These are phyloP conservation scores for Latrodectus elegans DNA, from an alignment of 2,888 invertebrate species.

Conservation along the genomic window DNA sequence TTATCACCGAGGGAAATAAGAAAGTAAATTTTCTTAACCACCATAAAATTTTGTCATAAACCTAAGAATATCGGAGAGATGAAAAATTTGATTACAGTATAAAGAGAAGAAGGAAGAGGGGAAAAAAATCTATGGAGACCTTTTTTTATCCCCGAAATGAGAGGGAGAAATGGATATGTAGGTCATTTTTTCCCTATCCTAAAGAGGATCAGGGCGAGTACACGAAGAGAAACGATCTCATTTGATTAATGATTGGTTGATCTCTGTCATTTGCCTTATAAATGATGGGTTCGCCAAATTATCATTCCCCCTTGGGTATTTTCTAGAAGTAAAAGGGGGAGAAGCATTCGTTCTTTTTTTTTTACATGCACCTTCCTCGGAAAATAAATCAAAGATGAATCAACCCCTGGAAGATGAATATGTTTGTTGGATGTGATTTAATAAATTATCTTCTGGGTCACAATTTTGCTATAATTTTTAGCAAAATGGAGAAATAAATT, in stretches of 20 bases:
- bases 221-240: constrained; percentile 28
- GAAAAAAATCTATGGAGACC: background rate
- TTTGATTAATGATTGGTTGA: constrained; percentile 56
- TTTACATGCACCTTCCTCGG: background rate
- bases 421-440: background rate
- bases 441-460: background rate
- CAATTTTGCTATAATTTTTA: background rate
- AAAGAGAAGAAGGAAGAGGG: constrained; percentile 1
- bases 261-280: constrained; percentile 53
- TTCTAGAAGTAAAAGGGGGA: background rate
- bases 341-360: background rate
- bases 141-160: background rate
- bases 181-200: constrained; percentile 43
- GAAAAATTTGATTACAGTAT: constrained; percentile 37
- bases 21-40: no score
- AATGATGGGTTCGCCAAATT: constrained; percentile 42
- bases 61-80: background rate
- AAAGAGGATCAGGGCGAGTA: constrained; percentile 13
- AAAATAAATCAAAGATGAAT: background rate
- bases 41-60: background rate
- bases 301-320: constrained; percentile 11
- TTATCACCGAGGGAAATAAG: no score
- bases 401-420: background rate
- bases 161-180: constrained; percentile 31
- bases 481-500: background rate